These are phyloP conservation scores for Eupsittula cactorum DNA, from an alignment of 2,113 vertebrate species.

Conservation along the genomic window DNA sequence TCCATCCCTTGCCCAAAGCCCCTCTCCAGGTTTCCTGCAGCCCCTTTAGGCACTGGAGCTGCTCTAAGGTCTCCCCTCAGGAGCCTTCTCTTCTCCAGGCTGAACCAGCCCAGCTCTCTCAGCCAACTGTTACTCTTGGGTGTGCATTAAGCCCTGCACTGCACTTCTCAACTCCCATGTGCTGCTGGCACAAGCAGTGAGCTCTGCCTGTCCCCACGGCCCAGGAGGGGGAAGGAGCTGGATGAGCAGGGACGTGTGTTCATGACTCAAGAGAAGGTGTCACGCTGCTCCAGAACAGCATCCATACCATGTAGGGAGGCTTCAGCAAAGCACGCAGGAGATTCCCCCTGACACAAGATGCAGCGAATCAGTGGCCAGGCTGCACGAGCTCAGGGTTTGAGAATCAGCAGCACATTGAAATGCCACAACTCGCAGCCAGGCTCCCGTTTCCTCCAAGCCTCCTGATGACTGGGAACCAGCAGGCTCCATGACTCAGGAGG, in stretches of 20 bases:
- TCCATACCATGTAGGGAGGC: not conserved
- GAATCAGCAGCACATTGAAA: not conserved
- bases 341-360: too few species aligned
- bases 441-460: not conserved
- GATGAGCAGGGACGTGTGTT: accelerated
- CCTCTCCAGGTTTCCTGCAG: too few species aligned
- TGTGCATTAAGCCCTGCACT: not conserved
- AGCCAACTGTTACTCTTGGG: too few species aligned
- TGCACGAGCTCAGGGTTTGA: not conserved
- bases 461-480: not conserved
- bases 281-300: not conserved
- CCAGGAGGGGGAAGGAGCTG: not conserved
- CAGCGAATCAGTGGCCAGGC: not conserved
- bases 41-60: not conserved
- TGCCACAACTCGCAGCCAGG: not conserved
- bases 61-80: not conserved
- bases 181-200: not conserved
- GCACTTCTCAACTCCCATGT: too few species aligned
- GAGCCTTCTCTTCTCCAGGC: not conserved
- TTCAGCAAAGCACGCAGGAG: not conserved
- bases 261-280: too few species aligned
- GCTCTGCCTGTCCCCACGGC: not conserved
- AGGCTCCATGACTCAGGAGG: not conserved
- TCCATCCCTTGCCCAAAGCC: too few species aligned
- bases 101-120: not conserved